Percentiles rank a stretch among this genome's conserved stretches.
Evolutionary conservation across 2,888 invertebrate species (phyloP).

Genomic region (Ennomos quercinarius): DNA sequence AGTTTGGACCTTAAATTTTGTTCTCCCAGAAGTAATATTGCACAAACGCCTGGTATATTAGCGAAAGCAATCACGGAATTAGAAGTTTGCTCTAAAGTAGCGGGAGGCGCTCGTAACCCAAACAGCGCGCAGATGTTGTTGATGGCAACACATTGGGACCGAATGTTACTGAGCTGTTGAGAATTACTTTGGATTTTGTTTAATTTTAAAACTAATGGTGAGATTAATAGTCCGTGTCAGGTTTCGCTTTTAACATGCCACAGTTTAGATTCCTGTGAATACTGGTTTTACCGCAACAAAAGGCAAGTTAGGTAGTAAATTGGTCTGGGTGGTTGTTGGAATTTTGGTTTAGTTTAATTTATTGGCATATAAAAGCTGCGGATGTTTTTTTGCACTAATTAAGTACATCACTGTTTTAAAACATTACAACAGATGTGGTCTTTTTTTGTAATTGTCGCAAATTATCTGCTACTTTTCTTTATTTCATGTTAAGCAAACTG

Average conservation of each 20-base stretch:
- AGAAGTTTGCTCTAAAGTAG: constrained; percentile 28
- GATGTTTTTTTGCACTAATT: background rate
- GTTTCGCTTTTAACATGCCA: too few species aligned
- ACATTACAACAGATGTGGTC: too few species aligned
- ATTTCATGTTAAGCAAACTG: too few species aligned
- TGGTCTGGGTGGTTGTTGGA: too few species aligned
- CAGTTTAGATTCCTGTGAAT: too few species aligned
- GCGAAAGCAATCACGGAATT: constrained; percentile 33
- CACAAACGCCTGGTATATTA: constrained; percentile 21
- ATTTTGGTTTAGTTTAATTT: too few species aligned
- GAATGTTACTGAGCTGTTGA: constrained; percentile 14
- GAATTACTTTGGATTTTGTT: constrained; percentile 10
- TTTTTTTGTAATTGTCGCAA: too few species aligned
- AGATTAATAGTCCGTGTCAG: background rate
- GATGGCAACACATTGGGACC: constrained; percentile 24
- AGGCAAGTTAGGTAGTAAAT: too few species aligned
- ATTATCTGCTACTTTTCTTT: too few species aligned
- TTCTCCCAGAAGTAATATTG: constrained; percentile 1
- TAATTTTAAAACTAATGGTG: constrained; percentile 4
- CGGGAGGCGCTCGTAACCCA: constrained; percentile 27
- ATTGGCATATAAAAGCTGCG: too few species aligned
- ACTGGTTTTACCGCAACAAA: too few species aligned
- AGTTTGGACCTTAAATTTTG: too few species aligned
- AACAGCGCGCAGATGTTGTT: constrained; percentile 20
- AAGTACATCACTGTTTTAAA: background rate